Percentiles rank a stretch among this genome's conserved stretches.
phyloP scores from a whole-genome alignment of 1,140 invertebrate genomes.

The Drosophila elegans region DNA sequence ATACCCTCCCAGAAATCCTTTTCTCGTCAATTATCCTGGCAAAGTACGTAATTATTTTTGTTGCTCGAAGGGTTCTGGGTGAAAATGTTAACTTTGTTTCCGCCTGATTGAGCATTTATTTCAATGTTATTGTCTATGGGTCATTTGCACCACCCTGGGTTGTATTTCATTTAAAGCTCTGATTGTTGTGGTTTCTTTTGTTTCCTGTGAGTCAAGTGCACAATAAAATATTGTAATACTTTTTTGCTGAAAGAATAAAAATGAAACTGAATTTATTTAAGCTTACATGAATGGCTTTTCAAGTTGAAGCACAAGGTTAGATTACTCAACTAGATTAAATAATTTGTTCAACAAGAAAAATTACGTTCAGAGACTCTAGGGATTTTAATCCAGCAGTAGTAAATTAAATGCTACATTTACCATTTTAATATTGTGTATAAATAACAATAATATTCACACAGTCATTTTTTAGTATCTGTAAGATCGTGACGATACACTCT shows the following conservation, averaged over 20 bases:
- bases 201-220: conserved; percentile 22
- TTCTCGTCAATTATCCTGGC: conserved; percentile 15
- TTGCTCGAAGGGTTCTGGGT: conserved; percentile 17
- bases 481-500: too few relatives aligned
- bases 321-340: too few relatives aligned
- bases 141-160: conserved; percentile 21
- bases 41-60: conserved; percentile 48
- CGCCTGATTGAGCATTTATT: conserved; percentile 65
- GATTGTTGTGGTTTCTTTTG: conserved; percentile 18
- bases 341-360: too few relatives aligned
- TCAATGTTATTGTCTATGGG: conserved; percentile 65
- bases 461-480: too few relatives aligned
- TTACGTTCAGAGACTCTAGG: too few relatives aligned
- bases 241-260: conserved; percentile 27
- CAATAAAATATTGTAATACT: background rate
- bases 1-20: background rate
- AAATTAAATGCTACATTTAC: too few relatives aligned
- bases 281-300: background rate
- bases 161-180: conserved; percentile 13
- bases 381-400: too few relatives aligned
- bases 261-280: background rate
- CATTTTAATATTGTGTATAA: too few relatives aligned
- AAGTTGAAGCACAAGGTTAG: too few relatives aligned
- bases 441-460: too few relatives aligned
- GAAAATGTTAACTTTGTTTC: conserved; percentile 65